Base-by-base conservation (phyloP, 2,113 vertebrate species). In the Spea multiplicata region DNA sequence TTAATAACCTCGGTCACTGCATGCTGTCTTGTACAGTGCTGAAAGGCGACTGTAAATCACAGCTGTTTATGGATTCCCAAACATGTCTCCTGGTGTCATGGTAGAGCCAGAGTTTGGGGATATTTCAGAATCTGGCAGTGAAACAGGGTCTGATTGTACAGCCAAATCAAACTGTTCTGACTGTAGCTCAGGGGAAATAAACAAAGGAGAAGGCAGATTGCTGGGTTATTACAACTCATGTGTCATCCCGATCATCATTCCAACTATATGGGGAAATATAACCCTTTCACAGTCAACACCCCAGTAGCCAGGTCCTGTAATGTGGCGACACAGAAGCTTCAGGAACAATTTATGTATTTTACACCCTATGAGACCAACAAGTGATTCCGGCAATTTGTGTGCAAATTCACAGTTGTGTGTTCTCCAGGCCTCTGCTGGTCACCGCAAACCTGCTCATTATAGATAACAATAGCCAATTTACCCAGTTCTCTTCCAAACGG, bases 101-200 rank as follows among this genome's bases (percentile, higher is more conserved):
- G 52, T 50, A 47, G 52, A 50, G 52, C 52, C 6, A 10, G 48
- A 72, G 76, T 67, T 12, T 66, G 50, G 62, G 70, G 77, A 79
- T 73, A 72, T 74, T 61, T 80, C 50, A 49, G 48, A 55, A 48
- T 66, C 65, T 80, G 78, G 78, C 78, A 80, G 53, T 12, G 9
- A 16, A 50, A 61, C 64, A 68, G 62, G 64, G 44, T 68, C 78
- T 74, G 62, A 64, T 80, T 80, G 78, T 80, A 74, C 78, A 80
- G 78, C 78, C 78, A 80, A 80, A 80, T 80, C 77, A 79, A 73
- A 73, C 71, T 80, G 45, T 73, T 80, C 78, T 67, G 62, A 68
- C 78, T 74, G n/a, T 48, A 59, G 53, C 78, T 80, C 78, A 30
- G 45, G 78, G 78, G 71, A 80, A 80, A 80, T 80, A 80, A 80